Conservation (phyloP, 2,888 invertebrate genomes). For the Drosophila incognita region DNA sequence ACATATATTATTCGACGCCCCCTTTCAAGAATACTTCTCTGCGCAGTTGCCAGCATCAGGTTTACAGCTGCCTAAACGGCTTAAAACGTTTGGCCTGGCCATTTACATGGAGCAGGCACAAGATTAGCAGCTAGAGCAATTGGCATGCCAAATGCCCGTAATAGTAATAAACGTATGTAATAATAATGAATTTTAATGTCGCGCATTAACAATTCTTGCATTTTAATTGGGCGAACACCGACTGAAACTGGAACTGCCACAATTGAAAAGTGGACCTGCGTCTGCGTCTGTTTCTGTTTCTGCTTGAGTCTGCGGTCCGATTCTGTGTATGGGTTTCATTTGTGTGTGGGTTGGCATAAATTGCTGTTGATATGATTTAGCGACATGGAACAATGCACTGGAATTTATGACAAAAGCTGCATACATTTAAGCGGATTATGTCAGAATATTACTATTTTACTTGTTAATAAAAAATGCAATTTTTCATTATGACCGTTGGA, state of each 20-base stretch:
- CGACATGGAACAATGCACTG: constrained; percentile 80
- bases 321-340: constrained; percentile 13
- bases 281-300: constrained; percentile 1
- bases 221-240: constrained; percentile 73
- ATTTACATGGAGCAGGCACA: constrained; percentile 66
- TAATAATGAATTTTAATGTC: constrained; percentile 80
- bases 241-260: constrained; percentile 27
- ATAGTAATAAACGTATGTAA: constrained; percentile 77
- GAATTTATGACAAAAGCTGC: constrained; percentile 75
- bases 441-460: constrained; percentile 62
- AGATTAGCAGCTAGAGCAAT: constrained; percentile 47
- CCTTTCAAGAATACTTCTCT: constrained; percentile 19
- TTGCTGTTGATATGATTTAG: constrained; percentile 81
- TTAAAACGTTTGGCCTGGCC: constrained; percentile 59
- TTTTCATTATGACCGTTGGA: constrained; percentile 47
- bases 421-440: constrained; percentile 76
- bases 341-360: constrained; percentile 77
- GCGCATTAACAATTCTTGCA: constrained; percentile 82
- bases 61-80: constrained; percentile 58
- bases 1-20: neutral
- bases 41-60: constrained; percentile 27
- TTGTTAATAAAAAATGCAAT: constrained; percentile 63
- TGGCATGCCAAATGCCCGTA: constrained; percentile 66
- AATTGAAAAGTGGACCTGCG: constrained; percentile 12
- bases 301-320: constrained; percentile 13